Evolutionary conservation across 2,113 vertebrate species (phyloP).

Genomic region (Geococcyx californianus): DNA sequence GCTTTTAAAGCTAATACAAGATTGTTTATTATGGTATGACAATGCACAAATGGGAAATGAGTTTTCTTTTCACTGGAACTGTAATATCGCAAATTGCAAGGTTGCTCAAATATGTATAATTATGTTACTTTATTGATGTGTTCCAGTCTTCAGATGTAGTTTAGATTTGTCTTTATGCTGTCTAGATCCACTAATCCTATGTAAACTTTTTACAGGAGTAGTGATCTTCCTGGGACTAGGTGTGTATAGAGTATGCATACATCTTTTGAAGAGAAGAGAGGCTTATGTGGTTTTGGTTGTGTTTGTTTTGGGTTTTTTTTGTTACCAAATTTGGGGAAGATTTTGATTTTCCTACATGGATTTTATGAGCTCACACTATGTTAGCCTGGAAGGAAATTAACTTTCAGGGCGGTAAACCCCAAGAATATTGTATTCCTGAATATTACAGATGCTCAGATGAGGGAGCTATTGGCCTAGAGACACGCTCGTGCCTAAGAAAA

Average conservation of each 20-base stretch:
- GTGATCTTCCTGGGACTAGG: background rate
- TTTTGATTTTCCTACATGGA: background rate
- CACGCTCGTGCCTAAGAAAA: background rate
- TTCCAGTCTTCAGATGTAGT: background rate
- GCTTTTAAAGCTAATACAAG: background rate
- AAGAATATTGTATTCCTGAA: background rate
- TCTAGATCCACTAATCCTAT: background rate
- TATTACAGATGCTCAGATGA: constrained; percentile 54
- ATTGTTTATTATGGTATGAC: background rate
- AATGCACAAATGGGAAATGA: background rate
- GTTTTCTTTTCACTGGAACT: background rate
- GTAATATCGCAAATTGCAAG: background rate
- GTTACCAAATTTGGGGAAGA: background rate
- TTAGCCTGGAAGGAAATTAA: background rate
- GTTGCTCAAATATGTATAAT: background rate
- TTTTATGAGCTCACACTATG: background rate
- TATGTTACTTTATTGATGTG: background rate
- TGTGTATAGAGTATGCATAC: background rate
- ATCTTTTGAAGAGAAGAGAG: background rate
- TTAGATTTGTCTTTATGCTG: background rate
- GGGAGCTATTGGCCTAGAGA: constrained; percentile 51
- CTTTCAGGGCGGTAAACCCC: background rate
- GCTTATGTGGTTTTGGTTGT: rapidly evolving
- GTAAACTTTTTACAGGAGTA: background rate
- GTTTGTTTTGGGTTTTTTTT: background rate